A percentile compares a stretch with the other conserved stretches of the same genome.
These are phyloP conservation scores for Oreohelix idahoensis DNA, from an alignment of 1,140 invertebrate species.

Conservation along the genomic window DNA sequence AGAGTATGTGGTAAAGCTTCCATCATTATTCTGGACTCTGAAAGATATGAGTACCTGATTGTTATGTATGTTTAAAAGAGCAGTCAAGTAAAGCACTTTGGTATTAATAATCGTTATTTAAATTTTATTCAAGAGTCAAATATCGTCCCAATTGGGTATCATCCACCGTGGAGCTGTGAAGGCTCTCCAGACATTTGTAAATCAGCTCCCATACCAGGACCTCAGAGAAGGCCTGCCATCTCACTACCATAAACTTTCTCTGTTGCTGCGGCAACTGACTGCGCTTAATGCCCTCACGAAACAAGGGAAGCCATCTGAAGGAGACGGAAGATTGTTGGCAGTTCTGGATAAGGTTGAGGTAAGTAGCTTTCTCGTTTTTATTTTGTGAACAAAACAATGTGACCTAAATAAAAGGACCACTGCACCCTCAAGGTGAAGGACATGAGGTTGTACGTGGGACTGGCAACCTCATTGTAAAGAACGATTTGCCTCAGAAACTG, in stretches of 20 bases:
- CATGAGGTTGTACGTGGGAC: too few species aligned
- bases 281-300: constrained; percentile 51
- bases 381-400: too few species aligned
- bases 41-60: too few species aligned
- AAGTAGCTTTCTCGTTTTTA: not conserved
- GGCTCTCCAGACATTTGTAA: constrained; percentile 62
- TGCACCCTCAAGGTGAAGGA: too few species aligned
- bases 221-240: constrained; percentile 58
- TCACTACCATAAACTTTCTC: constrained; percentile 59
- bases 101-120: too few species aligned
- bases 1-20: too few species aligned
- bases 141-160: constrained; percentile 52
- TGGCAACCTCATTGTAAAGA: too few species aligned
- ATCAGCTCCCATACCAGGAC: constrained; percentile 60
- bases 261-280: constrained; percentile 59
- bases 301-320: constrained; percentile 44
- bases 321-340: not conserved
- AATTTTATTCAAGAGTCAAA: constrained; percentile 55
- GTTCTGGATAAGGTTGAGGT: constrained; percentile 30
- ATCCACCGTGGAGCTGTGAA: constrained; percentile 60
- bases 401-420: too few species aligned
- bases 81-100: too few species aligned
- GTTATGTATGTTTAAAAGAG: too few species aligned
- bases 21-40: too few species aligned
- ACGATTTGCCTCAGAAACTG: too few species aligned